Base-by-base conservation (phyloP, 1,140 invertebrate genomes). In the Fopius arisanus region DNA sequence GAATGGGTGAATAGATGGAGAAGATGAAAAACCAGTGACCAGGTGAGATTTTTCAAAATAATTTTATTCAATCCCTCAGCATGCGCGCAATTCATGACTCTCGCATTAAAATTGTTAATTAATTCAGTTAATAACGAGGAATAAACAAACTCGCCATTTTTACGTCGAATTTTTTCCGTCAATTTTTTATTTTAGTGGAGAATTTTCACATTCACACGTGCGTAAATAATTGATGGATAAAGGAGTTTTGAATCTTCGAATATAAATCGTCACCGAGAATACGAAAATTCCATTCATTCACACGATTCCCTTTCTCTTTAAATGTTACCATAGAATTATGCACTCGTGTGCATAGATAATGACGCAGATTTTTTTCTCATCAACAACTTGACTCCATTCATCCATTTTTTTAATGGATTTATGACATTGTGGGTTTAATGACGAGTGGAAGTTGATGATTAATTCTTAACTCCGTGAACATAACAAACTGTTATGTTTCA, bases 251-350 rank as follows among this genome's bases (percentile, higher is more conserved):
- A 62, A 71, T 26, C 69, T 67, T 75, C 70, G 31, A 41, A 70
- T 70, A 28, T 33, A 54, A 71, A 76, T 76, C 67, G 66, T 40
- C 31, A n/a, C 62, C 37, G 29, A 28, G 29, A 68, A 76, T 73
- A 76, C 65, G 48, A 73, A 73, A 76, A 76, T 76, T 76, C 75
- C 75, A 71, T 76, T 76, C 75, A 76, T 76, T 76, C 75, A 73
- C 75, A 54, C 73, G 67, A 66, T 70, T 76, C 62, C 75, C 75
- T 76, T 76, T 76, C 75, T 76, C 75, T 73, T 76, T 59, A 59
- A 26, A 59, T 59, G 54, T 26, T 59, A 59, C 54, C 23, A 59
- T 23, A 59, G 54, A 59, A 59, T 59, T 28, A 28, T 59, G 10
- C 54, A 59, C 40, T 37, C 37, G 51, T 48, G 51, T 62, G 70